Evolutionary conservation across 2,797 vertebrate species (phyloP).

Genomic region (Ptychadena robeensis): DNA sequence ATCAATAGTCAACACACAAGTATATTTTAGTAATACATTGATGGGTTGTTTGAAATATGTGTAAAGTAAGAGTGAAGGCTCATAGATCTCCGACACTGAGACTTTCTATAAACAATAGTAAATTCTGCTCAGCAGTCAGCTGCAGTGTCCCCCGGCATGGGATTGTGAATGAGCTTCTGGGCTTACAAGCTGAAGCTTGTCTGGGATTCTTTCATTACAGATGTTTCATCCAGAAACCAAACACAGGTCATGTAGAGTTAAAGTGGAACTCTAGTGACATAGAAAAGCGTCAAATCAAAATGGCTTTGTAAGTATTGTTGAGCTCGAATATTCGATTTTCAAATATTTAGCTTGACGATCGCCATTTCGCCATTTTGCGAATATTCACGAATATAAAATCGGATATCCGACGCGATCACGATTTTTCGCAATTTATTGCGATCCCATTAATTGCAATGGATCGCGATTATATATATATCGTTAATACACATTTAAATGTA

Average conservation of each 20-base stretch:
- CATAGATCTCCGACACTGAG: neutral
- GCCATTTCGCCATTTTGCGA: too few relatives aligned
- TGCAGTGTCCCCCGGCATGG: slow-evolving; percentile 7
- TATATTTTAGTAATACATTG: too few relatives aligned
- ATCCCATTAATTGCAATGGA: too few relatives aligned
- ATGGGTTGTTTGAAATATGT: neutral
- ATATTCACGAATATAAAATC: too few relatives aligned
- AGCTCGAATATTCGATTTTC: too few relatives aligned
- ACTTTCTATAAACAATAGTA: slow-evolving; percentile 17
- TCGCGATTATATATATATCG: too few relatives aligned
- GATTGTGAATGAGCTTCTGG: slow-evolving; percentile 15
- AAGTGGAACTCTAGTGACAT: neutral
- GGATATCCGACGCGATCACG: too few relatives aligned
- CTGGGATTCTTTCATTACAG: slow-evolving; percentile 52
- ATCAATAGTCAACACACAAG: too few relatives aligned
- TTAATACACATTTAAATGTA: too few relatives aligned
- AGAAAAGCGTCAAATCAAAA: neutral
- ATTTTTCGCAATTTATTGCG: too few relatives aligned
- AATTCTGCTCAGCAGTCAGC: neutral
- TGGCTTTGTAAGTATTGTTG: neutral
- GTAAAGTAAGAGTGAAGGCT: neutral
- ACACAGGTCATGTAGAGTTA: neutral
- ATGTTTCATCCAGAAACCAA: slow-evolving; percentile 16
- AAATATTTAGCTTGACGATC: too few relatives aligned
- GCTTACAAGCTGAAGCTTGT: slow-evolving; percentile 37